Evolutionary conservation across 2,113 vertebrate species (phyloP).

Genomic region (Proterorhinus semilunaris): DNA sequence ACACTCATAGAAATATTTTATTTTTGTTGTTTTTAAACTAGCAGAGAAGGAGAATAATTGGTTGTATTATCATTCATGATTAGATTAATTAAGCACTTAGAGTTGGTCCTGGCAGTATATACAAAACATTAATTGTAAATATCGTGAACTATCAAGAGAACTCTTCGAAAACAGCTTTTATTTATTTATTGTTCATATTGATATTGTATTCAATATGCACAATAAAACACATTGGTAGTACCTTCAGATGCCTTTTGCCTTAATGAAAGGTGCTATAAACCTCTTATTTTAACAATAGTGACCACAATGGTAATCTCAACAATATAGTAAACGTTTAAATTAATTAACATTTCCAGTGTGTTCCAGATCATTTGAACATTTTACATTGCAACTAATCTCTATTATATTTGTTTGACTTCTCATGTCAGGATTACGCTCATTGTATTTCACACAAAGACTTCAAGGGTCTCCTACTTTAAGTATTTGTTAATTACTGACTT

Average conservation of each 20-base stretch:
- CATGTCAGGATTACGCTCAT: not conserved
- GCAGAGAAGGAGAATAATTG: no score
- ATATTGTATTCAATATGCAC: not conserved
- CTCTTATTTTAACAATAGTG: not conserved
- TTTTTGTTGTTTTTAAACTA: no score
- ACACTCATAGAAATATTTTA: no score
- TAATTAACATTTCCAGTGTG: not conserved
- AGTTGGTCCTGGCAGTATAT: not conserved
- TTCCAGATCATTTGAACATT: not conserved
- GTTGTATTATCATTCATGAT: no score
- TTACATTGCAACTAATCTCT: not conserved
- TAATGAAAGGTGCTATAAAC: not conserved
- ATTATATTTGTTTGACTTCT: not conserved
- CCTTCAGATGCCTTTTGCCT: no score
- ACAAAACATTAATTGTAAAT: no score
- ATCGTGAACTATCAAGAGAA: not conserved
- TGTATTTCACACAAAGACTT: not conserved
- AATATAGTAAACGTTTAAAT: no score
- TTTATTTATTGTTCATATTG: not conserved
- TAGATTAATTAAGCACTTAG: not conserved
- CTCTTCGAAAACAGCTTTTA: not conserved
- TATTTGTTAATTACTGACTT: constrained; percentile 11
- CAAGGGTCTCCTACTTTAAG: not conserved
- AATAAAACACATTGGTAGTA: not conserved
- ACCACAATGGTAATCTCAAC: not conserved